These are phyloP conservation scores for Ephestia elutella DNA, from an alignment of 1,140 invertebrate genomes.

Conservation along the genomic window DNA sequence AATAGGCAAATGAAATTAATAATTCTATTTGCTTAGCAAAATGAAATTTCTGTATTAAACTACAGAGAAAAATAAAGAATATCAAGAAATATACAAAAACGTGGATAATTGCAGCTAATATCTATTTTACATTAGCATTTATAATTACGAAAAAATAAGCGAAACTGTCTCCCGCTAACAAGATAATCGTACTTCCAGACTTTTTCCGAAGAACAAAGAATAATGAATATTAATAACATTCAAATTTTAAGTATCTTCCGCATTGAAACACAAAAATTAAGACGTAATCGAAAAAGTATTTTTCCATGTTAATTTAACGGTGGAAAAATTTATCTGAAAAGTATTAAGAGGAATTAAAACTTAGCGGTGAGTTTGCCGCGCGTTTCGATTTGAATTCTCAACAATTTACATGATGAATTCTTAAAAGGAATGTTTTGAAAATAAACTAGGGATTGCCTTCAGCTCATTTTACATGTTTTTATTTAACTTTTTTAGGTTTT, in stretches of 20 bases:
- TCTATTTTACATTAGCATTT: too few species aligned
- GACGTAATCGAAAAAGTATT: constrained; percentile 1
- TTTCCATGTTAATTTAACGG: constrained; percentile 3
- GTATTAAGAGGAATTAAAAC: constrained; percentile 4
- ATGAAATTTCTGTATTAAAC: too few species aligned
- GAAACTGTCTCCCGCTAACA: neutral
- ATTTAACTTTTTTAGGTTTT: neutral
- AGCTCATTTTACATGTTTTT: neutral
- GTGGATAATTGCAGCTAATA: too few species aligned
- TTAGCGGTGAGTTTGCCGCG: neutral
- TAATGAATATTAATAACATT: constrained; percentile 2
- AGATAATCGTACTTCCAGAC: neutral
- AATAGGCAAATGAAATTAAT: too few species aligned
- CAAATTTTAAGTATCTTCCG: neutral
- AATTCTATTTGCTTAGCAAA: too few species aligned
- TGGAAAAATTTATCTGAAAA: neutral
- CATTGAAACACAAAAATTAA: neutral
- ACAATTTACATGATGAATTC: constrained; percentile 7
- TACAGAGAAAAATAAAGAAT: too few species aligned
- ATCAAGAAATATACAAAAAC: too few species aligned
- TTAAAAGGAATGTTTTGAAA: neutral
- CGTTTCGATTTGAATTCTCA: constrained; percentile 5
- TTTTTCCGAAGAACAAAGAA: neutral
- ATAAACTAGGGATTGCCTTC: neutral
- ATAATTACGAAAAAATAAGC: neutral